A percentile compares a stretch with the other conserved stretches of the same genome.
phyloP scores from a whole-genome alignment of 2,113 vertebrate genomes.

The Pygathrix nemaeus region DNA sequence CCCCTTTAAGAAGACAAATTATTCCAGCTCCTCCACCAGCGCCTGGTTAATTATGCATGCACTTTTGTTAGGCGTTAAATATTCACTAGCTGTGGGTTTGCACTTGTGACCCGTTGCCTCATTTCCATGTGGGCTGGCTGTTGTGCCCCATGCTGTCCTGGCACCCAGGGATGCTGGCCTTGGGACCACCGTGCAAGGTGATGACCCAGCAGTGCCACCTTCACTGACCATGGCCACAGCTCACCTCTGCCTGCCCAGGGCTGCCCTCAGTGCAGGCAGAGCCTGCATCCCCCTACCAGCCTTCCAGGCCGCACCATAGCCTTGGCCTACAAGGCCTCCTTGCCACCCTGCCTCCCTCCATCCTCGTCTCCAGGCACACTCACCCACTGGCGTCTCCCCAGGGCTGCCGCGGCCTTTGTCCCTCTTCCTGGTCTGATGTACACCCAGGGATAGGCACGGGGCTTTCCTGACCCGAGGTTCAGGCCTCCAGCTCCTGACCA shows the following conservation, averaged over 20 bases:
- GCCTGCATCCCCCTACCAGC: rapidly evolving
- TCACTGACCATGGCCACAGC: neutral
- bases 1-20: conserved; percentile 84
- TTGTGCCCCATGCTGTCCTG: rapidly evolving
- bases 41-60: conserved; percentile 86
- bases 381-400: neutral
- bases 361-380: rapidly evolving
- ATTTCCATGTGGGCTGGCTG: rapidly evolving
- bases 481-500: neutral
- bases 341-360: no score
- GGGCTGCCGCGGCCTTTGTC: neutral
- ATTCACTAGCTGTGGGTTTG: conserved; percentile 82
- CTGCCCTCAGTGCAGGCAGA: rapidly evolving
- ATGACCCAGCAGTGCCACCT: rapidly evolving
- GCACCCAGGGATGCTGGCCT: neutral
- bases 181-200: rapidly evolving
- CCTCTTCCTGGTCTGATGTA: neutral
- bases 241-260: rapidly evolving
- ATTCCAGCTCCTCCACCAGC: conserved; percentile 79
- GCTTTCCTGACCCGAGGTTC: neutral
- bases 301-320: neutral
- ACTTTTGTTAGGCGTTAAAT: conserved; percentile 85
- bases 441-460: no score
- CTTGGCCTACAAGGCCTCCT: rapidly evolving
- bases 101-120: conserved; percentile 77